A percentile compares a stretch with the other conserved stretches of the same genome.
Conservation (phyloP, 2,888 invertebrate genomes). For the Ophion costatus region DNA sequence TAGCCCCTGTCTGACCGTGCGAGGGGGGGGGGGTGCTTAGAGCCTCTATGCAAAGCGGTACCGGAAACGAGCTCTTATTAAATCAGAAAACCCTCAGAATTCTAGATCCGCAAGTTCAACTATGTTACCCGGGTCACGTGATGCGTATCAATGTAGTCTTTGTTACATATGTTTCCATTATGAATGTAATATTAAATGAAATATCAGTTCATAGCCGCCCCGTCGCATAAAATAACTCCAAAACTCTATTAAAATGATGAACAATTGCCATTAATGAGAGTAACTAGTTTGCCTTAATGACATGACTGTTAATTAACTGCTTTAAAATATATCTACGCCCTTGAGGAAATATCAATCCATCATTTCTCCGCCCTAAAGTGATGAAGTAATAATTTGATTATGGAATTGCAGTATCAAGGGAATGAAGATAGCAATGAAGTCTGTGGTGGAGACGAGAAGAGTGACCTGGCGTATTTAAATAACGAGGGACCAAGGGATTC, state of each 20-base stretch:
- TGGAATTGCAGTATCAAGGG: background rate
- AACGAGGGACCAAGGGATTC: slow-evolving; percentile 9
- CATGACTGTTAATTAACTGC: background rate
- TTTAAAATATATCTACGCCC: background rate
- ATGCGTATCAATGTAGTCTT: background rate
- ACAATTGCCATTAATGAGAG: background rate
- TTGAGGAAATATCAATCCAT: background rate
- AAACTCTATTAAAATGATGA: background rate
- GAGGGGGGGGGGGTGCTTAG: background rate
- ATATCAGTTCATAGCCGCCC: background rate
- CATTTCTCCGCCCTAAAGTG: background rate
- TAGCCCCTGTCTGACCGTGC: slow-evolving; percentile 9
- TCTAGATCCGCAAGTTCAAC: slow-evolving; percentile 3
- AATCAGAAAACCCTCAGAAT: slow-evolving; percentile 24
- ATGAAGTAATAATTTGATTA: background rate
- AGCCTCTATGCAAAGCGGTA: slow-evolving; percentile 10
- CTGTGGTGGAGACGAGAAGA: background rate
- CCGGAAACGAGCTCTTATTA: slow-evolving; percentile 21
- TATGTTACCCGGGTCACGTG: background rate
- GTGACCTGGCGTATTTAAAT: background rate
- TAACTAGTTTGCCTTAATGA: too few relatives aligned
- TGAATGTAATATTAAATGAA: background rate
- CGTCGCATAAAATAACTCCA: background rate
- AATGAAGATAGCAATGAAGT: background rate
- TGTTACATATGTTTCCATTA: background rate